phyloP scores from a whole-genome alignment of 2,113 vertebrate genomes.

The Ariopsis seemanni region DNA sequence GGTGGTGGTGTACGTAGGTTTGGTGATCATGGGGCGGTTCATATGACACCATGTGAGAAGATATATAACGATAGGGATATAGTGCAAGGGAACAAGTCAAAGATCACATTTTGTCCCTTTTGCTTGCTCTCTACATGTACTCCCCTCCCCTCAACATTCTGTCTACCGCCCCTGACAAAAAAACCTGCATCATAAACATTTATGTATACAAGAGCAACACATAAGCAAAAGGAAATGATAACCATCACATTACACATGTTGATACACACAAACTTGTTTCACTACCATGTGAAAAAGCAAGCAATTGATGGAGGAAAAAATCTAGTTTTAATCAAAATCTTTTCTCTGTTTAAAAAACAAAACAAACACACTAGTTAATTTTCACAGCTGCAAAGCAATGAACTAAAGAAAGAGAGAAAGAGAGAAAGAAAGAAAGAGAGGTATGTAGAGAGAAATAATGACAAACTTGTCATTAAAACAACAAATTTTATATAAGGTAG shows the following conservation, averaged over 20 bases:
- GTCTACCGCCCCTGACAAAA: slow-evolving; percentile 75
- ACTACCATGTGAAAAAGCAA: slow-evolving; percentile 15
- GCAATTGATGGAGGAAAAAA: slow-evolving; percentile 1
- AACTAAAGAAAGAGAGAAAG: background rate
- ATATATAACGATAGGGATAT: slow-evolving; percentile 87
- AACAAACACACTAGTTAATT: background rate
- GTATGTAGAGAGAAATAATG: slow-evolving; percentile 1
- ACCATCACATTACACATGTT: slow-evolving; percentile 33
- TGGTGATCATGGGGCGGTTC: slow-evolving; percentile 92
- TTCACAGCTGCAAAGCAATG: too few species aligned
- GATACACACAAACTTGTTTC: slow-evolving; percentile 13
- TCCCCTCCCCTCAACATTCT: slow-evolving; percentile 70
- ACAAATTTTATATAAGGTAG: background rate
- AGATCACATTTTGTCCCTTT: slow-evolving; percentile 78
- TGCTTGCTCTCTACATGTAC: slow-evolving; percentile 51
- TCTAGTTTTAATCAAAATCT: background rate
- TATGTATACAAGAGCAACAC: slow-evolving; percentile 76
- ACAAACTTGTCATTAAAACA: background rate
- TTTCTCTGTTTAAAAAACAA: background rate
- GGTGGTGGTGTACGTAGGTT: slow-evolving; percentile 75
- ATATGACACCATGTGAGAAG: slow-evolving; percentile 89
- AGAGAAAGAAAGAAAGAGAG: background rate
- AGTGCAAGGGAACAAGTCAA: slow-evolving; percentile 85
- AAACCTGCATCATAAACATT: slow-evolving; percentile 68
- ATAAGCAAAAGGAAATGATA: slow-evolving; percentile 55